Conservation (phyloP, 1,140 invertebrate species). For the Caenorhabditis brenneri region DNA sequence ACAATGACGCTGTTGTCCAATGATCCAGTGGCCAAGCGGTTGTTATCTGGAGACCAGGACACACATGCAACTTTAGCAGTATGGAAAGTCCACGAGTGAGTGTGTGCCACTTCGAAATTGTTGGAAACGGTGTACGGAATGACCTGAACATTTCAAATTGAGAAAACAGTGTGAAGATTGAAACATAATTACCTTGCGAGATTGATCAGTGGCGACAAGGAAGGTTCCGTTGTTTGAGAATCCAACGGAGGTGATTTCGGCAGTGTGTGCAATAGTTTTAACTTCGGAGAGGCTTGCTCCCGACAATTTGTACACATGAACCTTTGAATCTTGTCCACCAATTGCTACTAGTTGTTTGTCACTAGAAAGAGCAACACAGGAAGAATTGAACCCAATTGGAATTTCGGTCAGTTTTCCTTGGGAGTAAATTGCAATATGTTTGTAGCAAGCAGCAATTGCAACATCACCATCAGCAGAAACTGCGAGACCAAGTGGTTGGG, state of each 20-base stretch:
- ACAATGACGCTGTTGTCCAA: slow-evolving; percentile 91
- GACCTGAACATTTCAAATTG: slow-evolving; percentile 54
- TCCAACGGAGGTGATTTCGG: slow-evolving; percentile 82
- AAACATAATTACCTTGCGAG: slow-evolving; percentile 81
- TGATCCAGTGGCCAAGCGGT: slow-evolving; percentile 85
- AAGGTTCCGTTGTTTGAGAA: slow-evolving; percentile 89
- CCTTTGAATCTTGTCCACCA: slow-evolving; percentile 79
- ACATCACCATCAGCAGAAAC: slow-evolving; percentile 73
- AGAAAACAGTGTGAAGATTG: neutral
- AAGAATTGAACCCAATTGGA: slow-evolving; percentile 83
- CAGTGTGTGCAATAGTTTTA: slow-evolving; percentile 77
- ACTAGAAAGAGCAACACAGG: slow-evolving; percentile 79
- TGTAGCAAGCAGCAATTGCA: slow-evolving; percentile 81
- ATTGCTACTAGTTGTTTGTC: slow-evolving; percentile 79
- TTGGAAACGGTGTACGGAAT: slow-evolving; percentile 63
- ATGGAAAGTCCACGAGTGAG: slow-evolving; percentile 91
- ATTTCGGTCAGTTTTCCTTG: slow-evolving; percentile 6
- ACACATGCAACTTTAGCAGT: slow-evolving; percentile 81
- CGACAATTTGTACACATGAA: slow-evolving; percentile 83
- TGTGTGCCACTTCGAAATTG: slow-evolving; percentile 64
- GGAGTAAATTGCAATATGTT: slow-evolving; percentile 79
- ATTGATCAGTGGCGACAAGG: slow-evolving; percentile 86
- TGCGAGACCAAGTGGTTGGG: slow-evolving; percentile 86
- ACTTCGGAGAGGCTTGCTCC: slow-evolving; percentile 76
- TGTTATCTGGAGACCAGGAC: slow-evolving; percentile 86